Conservation (phyloP, 1,140 invertebrate species). For the Brachionus calyciflorus region DNA sequence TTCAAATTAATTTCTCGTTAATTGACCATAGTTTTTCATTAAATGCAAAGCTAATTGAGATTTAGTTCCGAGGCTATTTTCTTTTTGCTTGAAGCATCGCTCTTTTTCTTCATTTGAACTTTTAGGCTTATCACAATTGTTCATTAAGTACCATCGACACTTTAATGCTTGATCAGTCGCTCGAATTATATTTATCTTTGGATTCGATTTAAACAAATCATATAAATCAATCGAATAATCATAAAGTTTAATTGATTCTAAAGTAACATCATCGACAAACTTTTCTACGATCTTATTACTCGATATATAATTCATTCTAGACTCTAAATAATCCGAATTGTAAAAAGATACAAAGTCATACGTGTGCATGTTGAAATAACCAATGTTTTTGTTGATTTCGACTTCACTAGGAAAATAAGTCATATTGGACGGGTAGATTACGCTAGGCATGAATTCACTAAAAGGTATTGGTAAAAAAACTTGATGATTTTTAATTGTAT, state of each 20-base stretch:
- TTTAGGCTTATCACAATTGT: slow-evolving; percentile 53
- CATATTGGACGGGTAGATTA: slow-evolving; percentile 55
- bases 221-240: slow-evolving; percentile 61
- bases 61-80: slow-evolving; percentile 55
- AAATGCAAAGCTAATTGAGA: slow-evolving; percentile 56
- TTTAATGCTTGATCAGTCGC: slow-evolving; percentile 69
- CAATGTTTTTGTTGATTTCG: slow-evolving; percentile 73
- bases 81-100: slow-evolving; percentile 53
- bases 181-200: slow-evolving; percentile 68
- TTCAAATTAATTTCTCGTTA: not conserved
- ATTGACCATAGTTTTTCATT: slow-evolving; percentile 26
- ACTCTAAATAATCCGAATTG: slow-evolving; percentile 72
- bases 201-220: slow-evolving; percentile 67
- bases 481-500: slow-evolving; percentile 61
- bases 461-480: slow-evolving; percentile 60
- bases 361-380: slow-evolving; percentile 74
- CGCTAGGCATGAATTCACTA: slow-evolving; percentile 57
- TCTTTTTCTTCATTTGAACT: slow-evolving; percentile 50
- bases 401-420: slow-evolving; percentile 63
- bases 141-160: slow-evolving; percentile 24
- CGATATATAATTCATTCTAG: slow-evolving; percentile 66
- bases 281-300: slow-evolving; percentile 67
- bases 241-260: slow-evolving; percentile 24
- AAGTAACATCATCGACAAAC: slow-evolving; percentile 62
- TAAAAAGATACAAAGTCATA: slow-evolving; percentile 77